Conservation (phyloP, 2,113 vertebrate species). For the Pachypanchax playfairii region DNA sequence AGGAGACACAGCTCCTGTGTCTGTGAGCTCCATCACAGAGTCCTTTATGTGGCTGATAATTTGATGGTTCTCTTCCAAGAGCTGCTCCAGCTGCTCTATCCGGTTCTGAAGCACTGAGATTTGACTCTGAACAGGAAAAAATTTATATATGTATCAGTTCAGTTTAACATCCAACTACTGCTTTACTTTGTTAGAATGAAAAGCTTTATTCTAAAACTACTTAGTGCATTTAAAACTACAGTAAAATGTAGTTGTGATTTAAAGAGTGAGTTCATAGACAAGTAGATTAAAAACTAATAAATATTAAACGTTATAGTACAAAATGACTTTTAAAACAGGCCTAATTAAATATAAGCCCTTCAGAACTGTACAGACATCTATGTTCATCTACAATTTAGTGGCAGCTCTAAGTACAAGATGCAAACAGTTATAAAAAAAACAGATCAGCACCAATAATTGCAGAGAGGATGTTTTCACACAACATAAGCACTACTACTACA, state of each 20-base stretch:
- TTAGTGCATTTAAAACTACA: not conserved
- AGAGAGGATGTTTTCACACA: not conserved
- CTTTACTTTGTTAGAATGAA: not conserved
- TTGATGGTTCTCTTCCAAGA: slow-evolving; percentile 97
- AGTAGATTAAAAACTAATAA: not conserved
- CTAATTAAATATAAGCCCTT: not conserved
- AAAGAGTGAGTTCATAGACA: not conserved
- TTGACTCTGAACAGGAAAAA: slow-evolving; percentile 85
- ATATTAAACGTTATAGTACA: not conserved
- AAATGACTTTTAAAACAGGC: not conserved
- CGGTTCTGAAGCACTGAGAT: slow-evolving; percentile 98
- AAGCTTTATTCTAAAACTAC: not conserved
- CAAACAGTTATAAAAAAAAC: not conserved
- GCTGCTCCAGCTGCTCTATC: slow-evolving; percentile 97
- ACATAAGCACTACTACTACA: not conserved
- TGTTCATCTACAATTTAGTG: slow-evolving; percentile 12
- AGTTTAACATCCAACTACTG: slow-evolving; percentile 10
- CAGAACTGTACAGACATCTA: not conserved
- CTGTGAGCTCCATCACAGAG: slow-evolving; percentile 96
- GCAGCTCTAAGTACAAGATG: not conserved
- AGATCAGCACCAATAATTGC: slow-evolving; percentile 1
- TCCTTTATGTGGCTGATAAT: slow-evolving; percentile 99
- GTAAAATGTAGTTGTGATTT: not conserved
- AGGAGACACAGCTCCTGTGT: slow-evolving; percentile 85
- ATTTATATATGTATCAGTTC: not conserved